Base-by-base conservation (phyloP, 2,797 vertebrate species). In the Tarsius wallacei region DNA sequence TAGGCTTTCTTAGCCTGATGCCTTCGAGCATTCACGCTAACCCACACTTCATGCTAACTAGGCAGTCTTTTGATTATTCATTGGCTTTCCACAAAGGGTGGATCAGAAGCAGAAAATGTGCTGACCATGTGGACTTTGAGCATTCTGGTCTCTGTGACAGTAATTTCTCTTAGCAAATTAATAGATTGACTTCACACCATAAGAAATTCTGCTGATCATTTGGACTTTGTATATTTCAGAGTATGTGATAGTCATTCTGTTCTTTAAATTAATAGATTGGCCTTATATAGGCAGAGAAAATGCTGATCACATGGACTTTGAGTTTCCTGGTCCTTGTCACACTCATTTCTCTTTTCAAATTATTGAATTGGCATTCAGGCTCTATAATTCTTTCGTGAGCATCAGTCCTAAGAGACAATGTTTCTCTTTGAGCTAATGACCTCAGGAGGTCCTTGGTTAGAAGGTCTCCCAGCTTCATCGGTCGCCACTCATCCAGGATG, bases 241-340 rank as follows among this genome's bases (percentile, higher is more conserved):
- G 6, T 47, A 74, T 70, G 22, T 19, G 74, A 64, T 17, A 71
- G 81, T 81, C 90, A 64, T 66, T 93, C 64, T 59, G 80, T 57
- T 55, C 84, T 84, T 76, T 82, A 95, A 97, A 93, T 97, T 94
- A 97, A 97, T n/a, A 93, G 93, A 64, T 74, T 53, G 94, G 73
- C 83, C 94, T 95, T 76, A 0, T 17, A 31, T 1, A 73, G 26
- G 76, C 84, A 90, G 31, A 63, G 59, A 96, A 96, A 91, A n/a
- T 78, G 91, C 96, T 97, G 94, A 95, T 68, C 24, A n/a, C 53
- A 64, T 22, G 36, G 51, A 49, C 87, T 90, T 81, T 17, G 71
- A 47, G 31, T 71, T 33, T 97, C 86, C 84, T 0, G 7, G 93
- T 85, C 57, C 66, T 77, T 55, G 49, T 81, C 95, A 93, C 3